phyloP scores from a whole-genome alignment of 2,797 vertebrate genomes.

The Sciaenops ocellatus region DNA sequence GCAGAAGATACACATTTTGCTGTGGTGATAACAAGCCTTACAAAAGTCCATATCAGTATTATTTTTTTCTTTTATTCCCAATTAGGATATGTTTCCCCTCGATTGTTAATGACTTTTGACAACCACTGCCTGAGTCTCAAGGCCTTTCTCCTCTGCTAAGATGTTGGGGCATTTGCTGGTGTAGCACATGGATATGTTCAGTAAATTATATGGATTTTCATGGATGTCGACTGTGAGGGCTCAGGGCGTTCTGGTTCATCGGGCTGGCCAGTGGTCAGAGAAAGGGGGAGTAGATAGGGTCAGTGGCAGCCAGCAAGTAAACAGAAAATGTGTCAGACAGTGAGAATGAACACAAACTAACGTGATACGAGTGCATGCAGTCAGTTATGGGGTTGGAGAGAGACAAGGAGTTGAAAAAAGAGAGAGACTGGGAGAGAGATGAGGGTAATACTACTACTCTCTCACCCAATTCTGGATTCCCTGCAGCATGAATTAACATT shows the following conservation, averaged over 20 bases:
- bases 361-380: slow-evolving; percentile 53
- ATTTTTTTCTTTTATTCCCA: slow-evolving; percentile 67
- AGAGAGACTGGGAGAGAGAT: slow-evolving; percentile 43
- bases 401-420: slow-evolving; percentile 41
- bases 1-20: slow-evolving; percentile 55
- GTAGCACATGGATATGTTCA: slow-evolving; percentile 61
- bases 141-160: slow-evolving; percentile 27
- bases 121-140: slow-evolving; percentile 61
- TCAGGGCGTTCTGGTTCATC: slow-evolving; percentile 57
- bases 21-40: slow-evolving; percentile 61
- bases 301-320: slow-evolving; percentile 53
- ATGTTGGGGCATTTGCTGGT: slow-evolving; percentile 52
- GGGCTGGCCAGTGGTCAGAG: slow-evolving; percentile 48
- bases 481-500: slow-evolving; percentile 86
- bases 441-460: slow-evolving; percentile 69
- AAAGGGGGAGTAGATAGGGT: slow-evolving; percentile 39
- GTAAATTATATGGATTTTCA: slow-evolving; percentile 68
- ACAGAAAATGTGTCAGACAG: slow-evolving; percentile 57
- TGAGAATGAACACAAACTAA: slow-evolving; percentile 53
- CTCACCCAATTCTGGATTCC: slow-evolving; percentile 77
- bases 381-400: slow-evolving; percentile 51
- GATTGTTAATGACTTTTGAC: slow-evolving; percentile 78
- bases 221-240: slow-evolving; percentile 47
- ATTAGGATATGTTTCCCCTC: slow-evolving; percentile 73
- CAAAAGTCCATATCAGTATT: slow-evolving; percentile 56